These are phyloP conservation scores for Melierax canorus DNA, from an alignment of 2,113 vertebrate species.

Conservation along the genomic window DNA sequence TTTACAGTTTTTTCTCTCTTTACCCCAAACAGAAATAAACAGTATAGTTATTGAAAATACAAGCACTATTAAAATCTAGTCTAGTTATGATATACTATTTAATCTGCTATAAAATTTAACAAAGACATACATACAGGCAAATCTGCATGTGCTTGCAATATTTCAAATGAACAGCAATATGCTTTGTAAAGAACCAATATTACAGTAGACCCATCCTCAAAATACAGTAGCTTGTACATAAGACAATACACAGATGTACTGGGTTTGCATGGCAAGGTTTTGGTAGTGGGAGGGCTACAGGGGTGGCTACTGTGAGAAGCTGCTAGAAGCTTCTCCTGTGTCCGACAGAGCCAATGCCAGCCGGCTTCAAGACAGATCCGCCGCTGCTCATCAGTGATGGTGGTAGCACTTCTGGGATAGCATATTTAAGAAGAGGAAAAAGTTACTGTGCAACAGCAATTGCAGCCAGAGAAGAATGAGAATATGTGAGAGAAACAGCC, in stretches of 20 bases:
- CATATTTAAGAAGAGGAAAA: neutral
- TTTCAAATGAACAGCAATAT: neutral
- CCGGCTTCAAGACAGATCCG: accelerated
- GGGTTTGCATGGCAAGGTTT: neutral
- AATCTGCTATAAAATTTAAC: neutral
- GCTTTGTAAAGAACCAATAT: neutral
- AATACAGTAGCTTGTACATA: neutral
- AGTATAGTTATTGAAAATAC: neutral
- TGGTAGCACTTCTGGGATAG: neutral
- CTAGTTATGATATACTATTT: neutral
- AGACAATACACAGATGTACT: neutral
- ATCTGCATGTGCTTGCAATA: neutral
- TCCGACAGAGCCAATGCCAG: neutral
- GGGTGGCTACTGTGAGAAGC: neutral
- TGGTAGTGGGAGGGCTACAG: neutral
- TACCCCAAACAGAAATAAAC: neutral
- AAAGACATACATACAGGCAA: neutral
- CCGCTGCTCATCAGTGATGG: neutral
- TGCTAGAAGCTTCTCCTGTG: neutral
- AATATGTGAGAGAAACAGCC: neutral
- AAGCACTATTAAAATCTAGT: neutral
- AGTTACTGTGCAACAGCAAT: neutral
- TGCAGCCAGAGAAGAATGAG: neutral
- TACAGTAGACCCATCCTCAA: neutral
- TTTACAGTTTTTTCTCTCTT: neutral